Percentiles rank a stretch among this genome's conserved stretches.
Evolutionary conservation across 2,888 invertebrate genomes (phyloP).

Genomic region (Acrobasis consociella): DNA sequence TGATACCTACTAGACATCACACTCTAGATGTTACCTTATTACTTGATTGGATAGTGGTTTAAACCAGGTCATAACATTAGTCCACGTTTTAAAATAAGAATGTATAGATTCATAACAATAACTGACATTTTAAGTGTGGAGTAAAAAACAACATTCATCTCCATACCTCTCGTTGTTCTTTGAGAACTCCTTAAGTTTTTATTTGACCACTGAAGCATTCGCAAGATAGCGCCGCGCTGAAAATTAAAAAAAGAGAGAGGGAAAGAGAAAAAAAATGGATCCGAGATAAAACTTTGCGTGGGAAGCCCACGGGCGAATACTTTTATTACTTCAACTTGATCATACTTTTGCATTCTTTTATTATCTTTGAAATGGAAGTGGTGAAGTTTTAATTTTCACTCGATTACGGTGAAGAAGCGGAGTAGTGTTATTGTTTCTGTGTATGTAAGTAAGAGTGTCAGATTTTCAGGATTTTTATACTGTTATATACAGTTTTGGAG

Average conservation of each 20-base stretch:
- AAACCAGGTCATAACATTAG: too few species aligned
- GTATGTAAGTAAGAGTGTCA: too few species aligned
- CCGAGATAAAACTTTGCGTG: constrained; percentile 50
- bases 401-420: background rate
- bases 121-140: too few species aligned
- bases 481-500: too few species aligned
- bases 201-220: constrained; percentile 83
- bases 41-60: too few species aligned
- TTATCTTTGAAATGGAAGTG: constrained; percentile 34
- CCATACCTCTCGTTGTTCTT: constrained; percentile 46
- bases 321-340: constrained; percentile 49
- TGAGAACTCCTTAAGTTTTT: constrained; percentile 80
- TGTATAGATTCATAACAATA: too few species aligned
- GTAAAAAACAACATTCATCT: constrained; percentile 27
- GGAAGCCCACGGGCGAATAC: constrained; percentile 37
- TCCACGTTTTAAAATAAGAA: too few species aligned
- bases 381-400: background rate
- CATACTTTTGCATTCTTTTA: constrained; percentile 27
- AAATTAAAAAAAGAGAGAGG: constrained; percentile 68
- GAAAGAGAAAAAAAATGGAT: constrained; percentile 54
- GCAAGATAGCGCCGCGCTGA: constrained; percentile 79
- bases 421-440: too few species aligned
- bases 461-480: too few species aligned
- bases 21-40: too few species aligned
- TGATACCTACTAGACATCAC: too few species aligned